Base-by-base conservation (phyloP, 2,888 invertebrate genomes). In the Mactromeris polynyma region DNA sequence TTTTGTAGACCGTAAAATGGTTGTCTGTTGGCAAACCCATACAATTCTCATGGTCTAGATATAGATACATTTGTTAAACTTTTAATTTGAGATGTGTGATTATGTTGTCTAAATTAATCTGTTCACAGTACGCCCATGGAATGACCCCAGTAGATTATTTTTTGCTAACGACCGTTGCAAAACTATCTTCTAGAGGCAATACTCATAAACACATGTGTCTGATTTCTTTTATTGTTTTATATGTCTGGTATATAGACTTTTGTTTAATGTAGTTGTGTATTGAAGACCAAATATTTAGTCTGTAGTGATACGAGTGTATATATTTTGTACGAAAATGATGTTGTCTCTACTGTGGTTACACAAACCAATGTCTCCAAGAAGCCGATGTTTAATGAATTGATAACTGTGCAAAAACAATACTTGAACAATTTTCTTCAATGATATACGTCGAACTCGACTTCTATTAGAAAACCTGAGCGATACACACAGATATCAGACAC, bases 211-310 rank as follows among this genome's bases (percentile, higher is more conserved):
- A 84, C 26, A 38, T 54, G 78, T 73, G 54, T 84, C 51, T 83
- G 69, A 83, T 46, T 83, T 83, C 51, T 84, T 78, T 78, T 54
- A 84, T 84, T 78, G 84, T 84, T 84, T 51, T 36, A 46, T 54
- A 54, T 31, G 54, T 77, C 77, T 51, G 54, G 19, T 51, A n/a
- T 42, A 42, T 7, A 46, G 73, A 83, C 14, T 17, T 31, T 84
- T 84, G 84, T 84, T 51, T 84, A 85, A 80, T 58, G 64, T 58
- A 80, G 31, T 31, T 83, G 64, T 42, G n/a, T 73, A 31, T 54
- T 21, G 31, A 17, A 87, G 83, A 87, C 83, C 83, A 88, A 84
- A 81, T 88, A 88, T 87, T 87, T 87, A 87, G 83, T 87, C 84
- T 88, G 69, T 83, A 54, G 26, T 79, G 26, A 40, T 79, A 40